Conservation (phyloP, 2,888 invertebrate genomes). For the Lasioglossum oenotherae region DNA sequence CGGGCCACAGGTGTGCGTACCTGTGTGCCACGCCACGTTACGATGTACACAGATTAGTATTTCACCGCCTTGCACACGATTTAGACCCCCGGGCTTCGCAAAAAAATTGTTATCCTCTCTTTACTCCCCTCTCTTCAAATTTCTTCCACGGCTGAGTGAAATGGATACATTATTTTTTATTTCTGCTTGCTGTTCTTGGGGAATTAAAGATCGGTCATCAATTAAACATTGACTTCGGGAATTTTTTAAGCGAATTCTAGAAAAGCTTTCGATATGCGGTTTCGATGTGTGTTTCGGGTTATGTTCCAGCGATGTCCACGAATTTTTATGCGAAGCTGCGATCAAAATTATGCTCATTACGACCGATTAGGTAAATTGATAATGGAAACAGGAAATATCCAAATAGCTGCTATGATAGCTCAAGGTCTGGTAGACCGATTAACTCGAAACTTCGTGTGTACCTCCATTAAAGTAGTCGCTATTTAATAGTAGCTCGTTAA, state of each 20-base stretch:
- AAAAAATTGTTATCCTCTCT: not conserved
- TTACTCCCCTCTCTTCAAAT: not conserved
- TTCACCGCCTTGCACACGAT: not conserved
- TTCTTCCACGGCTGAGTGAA: too few species aligned
- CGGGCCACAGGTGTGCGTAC: conserved; percentile 30
- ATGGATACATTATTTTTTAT: too few species aligned
- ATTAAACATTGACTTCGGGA: not conserved
- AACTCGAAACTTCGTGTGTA: not conserved
- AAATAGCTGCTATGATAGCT: not conserved
- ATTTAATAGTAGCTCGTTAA: not conserved
- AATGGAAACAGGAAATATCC: not conserved
- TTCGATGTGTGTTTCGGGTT: not conserved
- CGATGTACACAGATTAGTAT: not conserved
- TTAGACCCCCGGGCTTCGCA: not conserved
- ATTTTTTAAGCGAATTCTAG: not conserved
- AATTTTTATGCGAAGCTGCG: not conserved
- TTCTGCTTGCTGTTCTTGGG: too few species aligned
- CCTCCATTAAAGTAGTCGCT: not conserved
- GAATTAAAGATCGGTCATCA: too few species aligned
- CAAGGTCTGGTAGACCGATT: not conserved
- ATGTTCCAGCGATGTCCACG: not conserved
- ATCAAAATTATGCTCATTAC: not conserved
- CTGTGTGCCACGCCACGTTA: conserved; percentile 7
- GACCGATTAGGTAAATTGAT: not conserved
- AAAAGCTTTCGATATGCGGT: not conserved